Base-by-base conservation (phyloP, 1,140 invertebrate genomes). In the Ceratosolen fusciceps region DNA sequence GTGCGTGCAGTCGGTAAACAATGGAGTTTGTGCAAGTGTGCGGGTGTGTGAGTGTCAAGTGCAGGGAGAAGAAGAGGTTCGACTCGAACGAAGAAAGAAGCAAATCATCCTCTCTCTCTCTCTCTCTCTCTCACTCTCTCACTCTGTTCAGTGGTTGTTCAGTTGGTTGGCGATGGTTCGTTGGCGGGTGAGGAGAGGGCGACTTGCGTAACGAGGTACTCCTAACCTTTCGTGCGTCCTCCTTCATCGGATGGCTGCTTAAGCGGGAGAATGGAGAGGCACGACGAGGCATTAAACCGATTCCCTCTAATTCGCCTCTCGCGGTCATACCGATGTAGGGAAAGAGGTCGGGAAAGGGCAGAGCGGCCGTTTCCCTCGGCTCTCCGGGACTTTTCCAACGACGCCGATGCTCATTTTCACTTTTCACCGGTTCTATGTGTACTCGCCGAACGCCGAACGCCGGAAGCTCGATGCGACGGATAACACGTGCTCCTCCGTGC, bases 291-390 rank as follows among this genome's bases (percentile, higher is more conserved):
- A n/a, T 65, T 21, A 65, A 37, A 37, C 19, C 60, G 37, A 65
- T 65, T 65, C 2, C 31, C 3, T n/a, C 60, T 37, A 65, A 65
- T 65, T 65, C 60, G 31, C 26, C 60, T 34, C 60, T 65, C n/a
- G 21, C 60, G 60, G 60, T 65, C 60, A 37, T 8, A 31, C 1
- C 26, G n/a, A 65, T 65, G 24, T 65, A 65, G 3, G 60, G 37
- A 65, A 65, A 7, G 60, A 65, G 60, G 60, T 37, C 60, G 60
- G 9, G 60, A 37, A 65, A 65, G 60, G 60, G 31, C 60, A 62
- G 31, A 7, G 9, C 49, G 12, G 2, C 49, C 60, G 34, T 31
- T 65, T 14, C 14, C 19, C 5, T 2, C 26, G 31, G 16, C 34
- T 65, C 34, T 62, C 60, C 31, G 24, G 56, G 31, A 62, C 12